A percentile compares a stretch with the other conserved stretches of the same genome.
phyloP scores from a whole-genome alignment of 1,140 invertebrate genomes.

The Aethina tumida region DNA sequence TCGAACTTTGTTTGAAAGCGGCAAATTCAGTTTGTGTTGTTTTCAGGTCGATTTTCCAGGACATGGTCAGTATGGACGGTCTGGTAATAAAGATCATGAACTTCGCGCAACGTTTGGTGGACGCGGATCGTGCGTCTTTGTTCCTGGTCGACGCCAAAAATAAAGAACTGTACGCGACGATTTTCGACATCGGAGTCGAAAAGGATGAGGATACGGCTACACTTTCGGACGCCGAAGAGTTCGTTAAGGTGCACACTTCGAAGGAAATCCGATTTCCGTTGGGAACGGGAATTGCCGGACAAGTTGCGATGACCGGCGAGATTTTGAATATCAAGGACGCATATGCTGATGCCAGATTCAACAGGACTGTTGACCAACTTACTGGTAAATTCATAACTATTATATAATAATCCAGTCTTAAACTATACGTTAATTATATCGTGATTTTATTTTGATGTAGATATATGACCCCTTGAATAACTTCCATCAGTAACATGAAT shows the following conservation, averaged over 20 bases:
- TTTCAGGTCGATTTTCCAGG: constrained; percentile 60
- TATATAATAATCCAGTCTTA: not conserved
- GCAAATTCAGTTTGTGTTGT: constrained; percentile 7
- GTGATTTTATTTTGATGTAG: no score
- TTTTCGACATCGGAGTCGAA: constrained; percentile 61
- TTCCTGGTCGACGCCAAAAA: constrained; percentile 64
- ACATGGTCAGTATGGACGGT: constrained; percentile 74
- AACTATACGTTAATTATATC: not conserved
- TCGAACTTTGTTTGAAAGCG: not conserved
- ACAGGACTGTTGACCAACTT: constrained; percentile 62
- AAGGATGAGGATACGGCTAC: constrained; percentile 24
- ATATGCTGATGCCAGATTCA: constrained; percentile 70
- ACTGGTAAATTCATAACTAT: constrained; percentile 46
- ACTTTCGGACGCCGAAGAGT: constrained; percentile 25
- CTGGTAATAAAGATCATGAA: constrained; percentile 78
- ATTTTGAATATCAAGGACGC: constrained; percentile 70
- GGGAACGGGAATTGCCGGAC: constrained; percentile 46
- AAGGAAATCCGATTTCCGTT: constrained; percentile 45
- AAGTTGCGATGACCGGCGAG: constrained; percentile 64
- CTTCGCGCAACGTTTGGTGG: constrained; percentile 67
- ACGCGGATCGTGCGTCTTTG: constrained; percentile 69
- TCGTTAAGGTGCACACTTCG: constrained; percentile 24
- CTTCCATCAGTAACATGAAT: no score
- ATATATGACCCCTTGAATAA: no score
- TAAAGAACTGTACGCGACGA: constrained; percentile 67